Percentiles rank a stretch among this genome's conserved stretches.
Evolutionary conservation across 2,113 vertebrate genomes (phyloP).

Genomic region (Bungarus multicinctus): DNA sequence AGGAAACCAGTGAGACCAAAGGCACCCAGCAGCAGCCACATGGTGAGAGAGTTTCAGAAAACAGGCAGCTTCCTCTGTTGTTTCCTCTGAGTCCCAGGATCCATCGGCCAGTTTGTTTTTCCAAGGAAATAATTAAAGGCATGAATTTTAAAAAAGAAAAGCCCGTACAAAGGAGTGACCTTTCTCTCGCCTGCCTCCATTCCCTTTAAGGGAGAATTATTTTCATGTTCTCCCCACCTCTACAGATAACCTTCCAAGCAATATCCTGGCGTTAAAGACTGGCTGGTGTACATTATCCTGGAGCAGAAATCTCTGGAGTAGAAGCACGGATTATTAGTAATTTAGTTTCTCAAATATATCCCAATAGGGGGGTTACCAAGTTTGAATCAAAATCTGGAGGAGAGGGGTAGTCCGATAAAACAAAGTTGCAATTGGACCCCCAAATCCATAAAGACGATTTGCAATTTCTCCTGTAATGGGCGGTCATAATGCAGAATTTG

Average conservation of each 20-base stretch:
- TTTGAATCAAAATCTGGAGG: neutral
- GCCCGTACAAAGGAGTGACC: slow-evolving; percentile 46
- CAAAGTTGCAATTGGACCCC: neutral
- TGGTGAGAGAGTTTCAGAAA: slow-evolving; percentile 60
- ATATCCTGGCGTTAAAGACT: slow-evolving; percentile 41
- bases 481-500: neutral
- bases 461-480: neutral
- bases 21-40: slow-evolving; percentile 57
- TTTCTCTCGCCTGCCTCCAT: neutral
- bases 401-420: neutral
- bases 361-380: neutral
- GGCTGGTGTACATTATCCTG: slow-evolving; percentile 65
- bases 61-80: slow-evolving; percentile 68
- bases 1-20: slow-evolving; percentile 72
- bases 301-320: slow-evolving; percentile 63
- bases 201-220: slow-evolving; percentile 51
- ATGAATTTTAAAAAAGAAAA: slow-evolving; percentile 34
- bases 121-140: slow-evolving; percentile 80
- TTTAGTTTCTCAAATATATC: neutral
- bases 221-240: slow-evolving; percentile 27
- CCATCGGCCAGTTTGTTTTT: slow-evolving; percentile 68
- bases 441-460: neutral
- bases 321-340: slow-evolving; percentile 39
- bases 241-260: slow-evolving; percentile 9
- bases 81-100: slow-evolving; percentile 60